A percentile compares a stretch with the other conserved stretches of the same genome.
Evolutionary conservation across 2,113 vertebrate species (phyloP).

Genomic region (Pardalotus punctatus): DNA sequence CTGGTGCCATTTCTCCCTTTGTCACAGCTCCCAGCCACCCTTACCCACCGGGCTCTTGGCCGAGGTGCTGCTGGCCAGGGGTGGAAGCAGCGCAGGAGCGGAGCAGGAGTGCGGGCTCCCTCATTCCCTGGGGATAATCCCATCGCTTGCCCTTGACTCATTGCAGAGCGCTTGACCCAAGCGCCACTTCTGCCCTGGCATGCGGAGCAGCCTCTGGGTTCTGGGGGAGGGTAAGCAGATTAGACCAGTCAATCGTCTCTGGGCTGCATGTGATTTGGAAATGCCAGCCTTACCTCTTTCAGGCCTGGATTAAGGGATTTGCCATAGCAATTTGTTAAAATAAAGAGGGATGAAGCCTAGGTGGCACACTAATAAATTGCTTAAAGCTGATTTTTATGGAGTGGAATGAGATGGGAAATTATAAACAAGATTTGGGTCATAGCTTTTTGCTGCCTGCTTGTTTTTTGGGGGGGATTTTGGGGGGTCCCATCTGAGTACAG

Average conservation of each 20-base stretch:
- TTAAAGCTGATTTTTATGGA: conserved; percentile 70
- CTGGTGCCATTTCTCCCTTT: background rate
- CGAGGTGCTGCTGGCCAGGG: background rate
- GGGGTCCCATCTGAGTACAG: background rate
- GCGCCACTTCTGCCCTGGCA: conserved; percentile 15
- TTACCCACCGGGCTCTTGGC: background rate
- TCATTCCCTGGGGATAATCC: background rate
- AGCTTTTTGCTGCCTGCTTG: background rate
- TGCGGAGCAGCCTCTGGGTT: conserved; percentile 33
- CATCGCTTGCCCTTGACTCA: background rate
- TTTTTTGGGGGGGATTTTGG: background rate
- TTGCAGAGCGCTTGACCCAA: conserved; percentile 20
- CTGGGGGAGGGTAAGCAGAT: conserved; percentile 68
- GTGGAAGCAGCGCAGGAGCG: background rate
- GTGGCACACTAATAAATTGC: conserved; percentile 69
- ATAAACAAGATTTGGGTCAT: conserved; percentile 54
- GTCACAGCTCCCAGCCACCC: background rate
- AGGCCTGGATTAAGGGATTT: conserved; percentile 74
- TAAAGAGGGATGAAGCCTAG: conserved; percentile 66
- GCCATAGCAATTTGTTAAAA: conserved; percentile 73
- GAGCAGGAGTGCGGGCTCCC: background rate
- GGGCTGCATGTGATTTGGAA: conserved; percentile 62
- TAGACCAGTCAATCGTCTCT: conserved; percentile 65
- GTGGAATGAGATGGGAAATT: conserved; percentile 51
- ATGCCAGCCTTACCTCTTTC: conserved; percentile 58